Base-by-base conservation (phyloP, 1,140 invertebrate species). In the Lamellibrachia luymesi region DNA sequence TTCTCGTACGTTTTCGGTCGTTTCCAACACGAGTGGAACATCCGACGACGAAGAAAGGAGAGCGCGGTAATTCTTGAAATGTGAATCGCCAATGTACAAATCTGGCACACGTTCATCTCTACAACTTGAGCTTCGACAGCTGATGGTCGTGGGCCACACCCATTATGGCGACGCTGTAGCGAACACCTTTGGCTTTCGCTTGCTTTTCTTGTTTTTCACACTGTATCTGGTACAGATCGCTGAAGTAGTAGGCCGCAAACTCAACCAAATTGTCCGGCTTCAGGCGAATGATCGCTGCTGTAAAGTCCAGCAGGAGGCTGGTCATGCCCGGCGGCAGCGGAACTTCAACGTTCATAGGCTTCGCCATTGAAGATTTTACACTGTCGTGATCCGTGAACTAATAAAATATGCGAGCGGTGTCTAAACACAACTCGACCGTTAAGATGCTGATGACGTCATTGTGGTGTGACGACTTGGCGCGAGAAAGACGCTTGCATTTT, bases 291-390 rank as follows among this genome's bases (percentile, higher is more conserved):
- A 99, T 99, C 95, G 98, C 98, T 95, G 99, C 99, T 93, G 98
- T 99, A 96, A 99, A 99, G 95, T 99, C 98, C 95, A 99, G 97
- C 92, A 99, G 97, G 94, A 99, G 97, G 96, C 99, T 98, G 95
- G 98, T 97, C 94, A 99, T 97, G 96, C 98, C 98, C 96, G 98
- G 97, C 92, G 98, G 98, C 64, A 80, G 64, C 13, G 7, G 64
- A 4, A 80, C 64, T 2, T 80, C 64, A 80, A 1, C 1, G 17
- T 80, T 22, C 64, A 80, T 22, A 80, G 13, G 25, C 2, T 80
- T 80, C 64, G 64, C 7, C 64, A 80, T 80, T 80, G 64, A 10
- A 80, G 64, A 80, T 80, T 38, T 80, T 22, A 80, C 52, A 17
- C 25, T 80, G 64, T 80, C 64, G 64, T 17, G 64, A 8, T 8